These are phyloP conservation scores for Notamacropus eugenii DNA, from an alignment of 2,797 vertebrate species.

Conservation along the genomic window DNA sequence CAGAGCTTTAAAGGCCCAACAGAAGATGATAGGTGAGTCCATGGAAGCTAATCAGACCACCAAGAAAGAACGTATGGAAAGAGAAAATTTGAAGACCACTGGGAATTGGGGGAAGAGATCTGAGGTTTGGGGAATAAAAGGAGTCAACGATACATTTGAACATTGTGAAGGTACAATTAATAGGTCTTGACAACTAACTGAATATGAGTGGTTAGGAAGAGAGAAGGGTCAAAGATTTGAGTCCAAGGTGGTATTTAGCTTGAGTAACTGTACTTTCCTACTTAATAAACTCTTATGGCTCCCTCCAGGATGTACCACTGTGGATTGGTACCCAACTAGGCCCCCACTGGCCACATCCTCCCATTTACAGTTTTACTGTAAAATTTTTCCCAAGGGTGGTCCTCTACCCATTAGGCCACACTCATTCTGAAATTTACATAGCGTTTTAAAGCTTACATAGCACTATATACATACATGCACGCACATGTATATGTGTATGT, in stretches of 20 bases:
- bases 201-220: neutral
- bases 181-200: neutral
- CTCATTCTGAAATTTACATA: neutral
- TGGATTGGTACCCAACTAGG: neutral
- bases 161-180: neutral
- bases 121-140: neutral
- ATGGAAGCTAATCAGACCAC: neutral
- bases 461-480: too few species aligned
- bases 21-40: neutral
- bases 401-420: neutral
- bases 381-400: neutral
- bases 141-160: neutral
- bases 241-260: neutral
- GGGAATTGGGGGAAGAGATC: neutral
- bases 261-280: neutral
- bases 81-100: neutral
- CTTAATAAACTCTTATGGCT: neutral
- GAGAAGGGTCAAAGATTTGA: neutral
- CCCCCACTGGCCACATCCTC: neutral
- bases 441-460: neutral
- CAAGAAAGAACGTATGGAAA: neutral
- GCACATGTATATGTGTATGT: too few species aligned
- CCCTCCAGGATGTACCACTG: neutral
- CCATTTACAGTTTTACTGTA: neutral
- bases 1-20: too few species aligned